Evolutionary conservation across 1,140 invertebrate species (phyloP), one percentile per base, ranked within the genome.

Genomic region (Drosophila persimilis): DNA sequence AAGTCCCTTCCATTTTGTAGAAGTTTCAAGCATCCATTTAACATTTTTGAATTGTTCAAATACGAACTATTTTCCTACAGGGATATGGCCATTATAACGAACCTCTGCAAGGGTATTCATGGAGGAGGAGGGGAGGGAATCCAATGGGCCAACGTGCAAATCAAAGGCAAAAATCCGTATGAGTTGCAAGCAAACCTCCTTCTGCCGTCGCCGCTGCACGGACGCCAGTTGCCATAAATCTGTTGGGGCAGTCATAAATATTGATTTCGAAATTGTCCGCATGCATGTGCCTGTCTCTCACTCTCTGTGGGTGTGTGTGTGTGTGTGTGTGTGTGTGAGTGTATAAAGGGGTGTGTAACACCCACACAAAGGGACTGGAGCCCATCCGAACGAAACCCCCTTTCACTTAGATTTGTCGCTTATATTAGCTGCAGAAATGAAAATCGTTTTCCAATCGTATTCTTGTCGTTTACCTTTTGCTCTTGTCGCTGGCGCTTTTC

Each of bases 341-440:
- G 46, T 51, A 44, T 61, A 41, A 22, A 44, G 20, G 35, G 29
- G 2, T 17, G 29, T 35, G 11, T 39, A 39, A 39, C 35, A 39
- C 35, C 35, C 35, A 39, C 35, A 13, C 35, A 39, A 39, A 39
- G 35, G 11, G 8, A 35, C 31, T 9, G 9, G 9, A 35, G 2
- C 31, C 8, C 31, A 35, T 35, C 31, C 31, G 31, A 3, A 35
- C 31, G 0, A 31, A 46, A 60, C 51, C 52, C 65, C 24, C 43
- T 61, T 55, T 67, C 48, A 71, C 71, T 72, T 86, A 83, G 83
- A 88, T 88, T 89, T 88, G 83, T 88, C 83, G 83, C 79, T 88
- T 81, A 79, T 88, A 88, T 88, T 88, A 88, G 83, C 83, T 88
- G 83, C 83, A 83, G 83, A 88, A 88, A 88, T 88, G 83, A 88